Base-by-base conservation (phyloP, 1,140 invertebrate genomes). In the Leptinotarsa lineolata region DNA sequence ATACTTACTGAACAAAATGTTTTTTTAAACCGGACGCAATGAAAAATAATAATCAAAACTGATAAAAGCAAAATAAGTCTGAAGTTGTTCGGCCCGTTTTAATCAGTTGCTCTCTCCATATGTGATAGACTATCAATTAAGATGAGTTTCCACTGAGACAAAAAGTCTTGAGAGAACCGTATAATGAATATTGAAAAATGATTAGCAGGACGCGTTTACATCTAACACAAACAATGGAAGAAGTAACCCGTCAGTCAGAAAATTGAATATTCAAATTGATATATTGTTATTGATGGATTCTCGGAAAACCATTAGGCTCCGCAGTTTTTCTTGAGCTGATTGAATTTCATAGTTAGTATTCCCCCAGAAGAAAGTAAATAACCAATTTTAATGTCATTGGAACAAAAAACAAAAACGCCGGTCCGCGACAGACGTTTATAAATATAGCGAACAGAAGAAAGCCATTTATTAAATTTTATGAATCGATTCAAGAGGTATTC, bases 201-300 rank as follows among this genome's bases (percentile, higher is more conserved):
- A 54, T 54, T 54, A 54, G 6, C n/a, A 54, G 0, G 13, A 54
- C 3, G 16, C 48, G 15, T 54, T 54, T 18, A 13, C 30, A 54
- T 16, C 48, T 54, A 18, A 54, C 15, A 16, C 48, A 15, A 54
- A 54, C 48, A 54, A 54, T 54, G 48, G 3, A 54, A 54, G 48
- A 18, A 54, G 6, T 5, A 18, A 18, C 48, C 0, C 13, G 48
- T 54, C 48, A 18, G 15, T 54, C 13, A 54, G 16, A 54, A 54
- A 54, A 54, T 54, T 15, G 6, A 54, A 54, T 54, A 54, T 54
- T 54, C 48, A 54, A 54, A 54, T 18, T 54, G 48, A 54, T 54
- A 54, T 54, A 54, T 54, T 54, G 48, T 54, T 54, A 54, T 54
- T 54, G 48, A 54, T 54, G 48, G 48, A 54, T 54, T 54, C n/a